Evolutionary conservation across 1,140 invertebrate species (phyloP), one percentile per base, ranked within the genome.

Genomic region (Drosophila sechellia): DNA sequence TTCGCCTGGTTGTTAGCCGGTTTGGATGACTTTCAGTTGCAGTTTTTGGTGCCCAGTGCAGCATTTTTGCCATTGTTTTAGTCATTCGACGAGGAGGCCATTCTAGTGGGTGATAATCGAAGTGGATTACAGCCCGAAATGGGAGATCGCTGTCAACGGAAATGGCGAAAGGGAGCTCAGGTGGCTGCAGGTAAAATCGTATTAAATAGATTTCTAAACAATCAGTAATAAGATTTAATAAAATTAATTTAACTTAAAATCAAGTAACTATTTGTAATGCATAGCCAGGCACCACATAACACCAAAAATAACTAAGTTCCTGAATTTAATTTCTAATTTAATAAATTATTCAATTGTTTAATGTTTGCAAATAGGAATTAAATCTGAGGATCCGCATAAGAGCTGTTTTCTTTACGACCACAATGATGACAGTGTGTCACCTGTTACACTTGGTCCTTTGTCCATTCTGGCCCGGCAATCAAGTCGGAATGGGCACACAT

Each of bases 401-500:
- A 17, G 31, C 27, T 13, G 20, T 46, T 58, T 37, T 17, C 22
- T 12, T 45, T 11, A 61, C n/a, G 22, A 37, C 40, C 55, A 37
- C 63, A 52, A 73, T 46, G 59, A 52, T 55, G 65, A 34, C 42
- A 63, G 15, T 57, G 70, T 54, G 49, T 57, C 45, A 66, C 43
- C 59, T 65, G 49, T 56, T 70, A 60, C 42, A 49, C 45, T 46
- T 31, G 25, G 31, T 27, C 39, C 58, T 45, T 20, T 63, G 22
- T 54, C 46, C 46, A 69, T 60, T 37, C 65, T 42, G 53, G 39
- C 56, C 57, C 60, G 39, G 34, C 78, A 86, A 81, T 78, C 78
- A 75, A 60, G 78, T 70, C 45, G 55, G 50, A 66, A 53, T 37
- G 35, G n/a, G 42, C 53, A 37, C 65, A 60, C 39, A 61, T 45